These are phyloP conservation scores for Raja brachyura DNA, from an alignment of 2,113 vertebrate genomes.

Conservation along the genomic window DNA sequence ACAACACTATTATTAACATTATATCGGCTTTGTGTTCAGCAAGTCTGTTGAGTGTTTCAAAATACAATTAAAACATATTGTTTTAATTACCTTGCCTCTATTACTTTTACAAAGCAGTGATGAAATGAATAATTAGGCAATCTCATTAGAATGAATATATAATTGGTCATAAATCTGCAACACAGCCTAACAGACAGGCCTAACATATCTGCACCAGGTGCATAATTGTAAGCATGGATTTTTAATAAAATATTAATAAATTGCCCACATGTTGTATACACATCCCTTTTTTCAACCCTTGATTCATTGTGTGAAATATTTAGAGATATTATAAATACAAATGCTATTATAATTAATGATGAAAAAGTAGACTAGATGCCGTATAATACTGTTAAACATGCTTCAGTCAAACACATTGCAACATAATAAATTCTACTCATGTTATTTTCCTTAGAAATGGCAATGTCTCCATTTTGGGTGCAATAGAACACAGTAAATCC, in stretches of 20 bases:
- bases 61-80: constrained; percentile 20
- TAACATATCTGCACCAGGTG: constrained; percentile 26
- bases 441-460: background rate
- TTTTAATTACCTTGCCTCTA: constrained; percentile 4
- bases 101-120: constrained; percentile 1
- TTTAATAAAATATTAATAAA: constrained; percentile 13
- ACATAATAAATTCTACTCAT: background rate
- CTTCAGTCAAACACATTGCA: background rate
- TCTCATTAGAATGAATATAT: constrained; percentile 23
- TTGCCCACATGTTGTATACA: constrained; percentile 2
- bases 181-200: background rate
- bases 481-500: background rate
- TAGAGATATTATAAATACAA: background rate
- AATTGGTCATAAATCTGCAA: constrained; percentile 25
- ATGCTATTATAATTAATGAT: background rate
- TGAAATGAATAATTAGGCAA: constrained; percentile 30
- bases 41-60: constrained; percentile 17
- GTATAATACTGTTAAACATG: background rate
- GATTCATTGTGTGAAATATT: background rate
- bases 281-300: background rate
- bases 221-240: background rate
- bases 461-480: background rate
- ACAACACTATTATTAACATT: background rate
- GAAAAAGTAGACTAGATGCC: background rate
- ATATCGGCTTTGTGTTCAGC: background rate